phyloP scores from a whole-genome alignment of 2,888 invertebrate genomes.

The Polyploca ridens region DNA sequence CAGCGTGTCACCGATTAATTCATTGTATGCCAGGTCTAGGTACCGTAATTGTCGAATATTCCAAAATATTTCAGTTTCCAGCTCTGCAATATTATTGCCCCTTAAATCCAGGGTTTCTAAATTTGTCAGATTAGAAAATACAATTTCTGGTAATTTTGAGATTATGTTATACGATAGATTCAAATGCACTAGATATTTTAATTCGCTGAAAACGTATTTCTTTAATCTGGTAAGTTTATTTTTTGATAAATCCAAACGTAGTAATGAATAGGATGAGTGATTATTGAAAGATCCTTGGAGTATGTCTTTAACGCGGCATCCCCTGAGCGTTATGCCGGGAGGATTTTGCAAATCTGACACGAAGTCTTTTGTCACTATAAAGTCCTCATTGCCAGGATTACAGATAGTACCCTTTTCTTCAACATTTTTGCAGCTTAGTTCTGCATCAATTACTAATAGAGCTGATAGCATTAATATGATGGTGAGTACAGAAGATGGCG shows the following conservation, averaged over 20 bases:
- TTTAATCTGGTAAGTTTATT: conserved; percentile 40
- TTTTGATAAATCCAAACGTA: conserved; percentile 38
- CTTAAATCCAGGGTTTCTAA: background rate
- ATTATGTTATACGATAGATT: conserved; percentile 13
- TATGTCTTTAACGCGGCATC: conserved; percentile 45
- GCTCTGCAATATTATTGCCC: background rate
- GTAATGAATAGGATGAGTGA: conserved; percentile 14
- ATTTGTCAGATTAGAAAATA: background rate
- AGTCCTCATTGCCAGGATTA: conserved; percentile 34
- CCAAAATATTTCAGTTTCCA: background rate
- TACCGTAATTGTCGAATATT: background rate
- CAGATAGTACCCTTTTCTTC: conserved; percentile 36
- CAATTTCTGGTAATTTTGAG: background rate
- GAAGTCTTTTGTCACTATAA: conserved; percentile 43
- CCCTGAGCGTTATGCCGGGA: conserved; percentile 38
- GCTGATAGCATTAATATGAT: conserved; percentile 14
- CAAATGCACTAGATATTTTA: conserved; percentile 18
- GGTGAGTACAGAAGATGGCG: background rate
- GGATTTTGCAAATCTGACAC: conserved; percentile 48
- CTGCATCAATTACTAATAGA: conserved; percentile 21
- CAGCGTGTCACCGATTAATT: background rate
- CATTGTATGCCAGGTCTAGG: background rate
- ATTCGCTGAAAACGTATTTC: conserved; percentile 38
- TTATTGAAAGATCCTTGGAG: conserved; percentile 40
- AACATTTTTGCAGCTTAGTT: conserved; percentile 35